Evolutionary conservation across 2,113 vertebrate genomes (phyloP).

Genomic region (Hyaena hyaena): DNA sequence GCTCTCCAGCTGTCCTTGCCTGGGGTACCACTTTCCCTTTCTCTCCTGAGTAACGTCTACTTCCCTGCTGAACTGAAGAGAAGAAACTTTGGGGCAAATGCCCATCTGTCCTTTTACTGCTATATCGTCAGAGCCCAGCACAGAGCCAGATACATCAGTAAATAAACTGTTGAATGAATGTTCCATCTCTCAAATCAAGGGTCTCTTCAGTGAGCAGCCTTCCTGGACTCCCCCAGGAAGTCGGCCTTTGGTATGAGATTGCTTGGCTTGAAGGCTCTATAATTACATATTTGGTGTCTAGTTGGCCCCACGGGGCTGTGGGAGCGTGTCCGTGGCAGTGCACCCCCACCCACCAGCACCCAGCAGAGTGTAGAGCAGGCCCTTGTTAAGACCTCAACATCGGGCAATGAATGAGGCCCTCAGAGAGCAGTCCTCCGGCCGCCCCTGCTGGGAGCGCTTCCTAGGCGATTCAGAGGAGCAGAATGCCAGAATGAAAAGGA

Average conservation of each 20-base stretch:
- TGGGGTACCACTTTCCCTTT: not conserved
- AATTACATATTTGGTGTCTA: not conserved
- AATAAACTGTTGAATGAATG: not conserved
- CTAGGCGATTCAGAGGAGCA: not conserved
- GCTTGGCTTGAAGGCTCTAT: not conserved
- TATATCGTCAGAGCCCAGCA: not conserved
- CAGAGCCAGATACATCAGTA: not conserved
- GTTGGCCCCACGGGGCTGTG: not conserved
- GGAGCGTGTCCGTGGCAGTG: not conserved
- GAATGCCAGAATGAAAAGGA: slow-evolving; percentile 60
- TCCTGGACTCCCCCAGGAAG: not conserved
- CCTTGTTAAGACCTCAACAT: not conserved
- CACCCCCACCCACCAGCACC: not conserved
- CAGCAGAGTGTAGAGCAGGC: not conserved
- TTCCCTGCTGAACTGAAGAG: not conserved
- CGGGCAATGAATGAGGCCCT: slow-evolving; percentile 60
- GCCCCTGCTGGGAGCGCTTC: not conserved
- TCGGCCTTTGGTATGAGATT: not conserved
- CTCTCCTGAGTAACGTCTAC: not conserved
- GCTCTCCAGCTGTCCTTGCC: not conserved
- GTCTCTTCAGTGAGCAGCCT: slow-evolving; percentile 14
- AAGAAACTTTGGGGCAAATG: not conserved
- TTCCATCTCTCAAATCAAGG: not conserved
- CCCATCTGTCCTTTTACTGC: not conserved
- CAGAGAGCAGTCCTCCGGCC: not conserved